phyloP scores from a whole-genome alignment of 2,888 invertebrate species.

The Flexamia atlantica region DNA sequence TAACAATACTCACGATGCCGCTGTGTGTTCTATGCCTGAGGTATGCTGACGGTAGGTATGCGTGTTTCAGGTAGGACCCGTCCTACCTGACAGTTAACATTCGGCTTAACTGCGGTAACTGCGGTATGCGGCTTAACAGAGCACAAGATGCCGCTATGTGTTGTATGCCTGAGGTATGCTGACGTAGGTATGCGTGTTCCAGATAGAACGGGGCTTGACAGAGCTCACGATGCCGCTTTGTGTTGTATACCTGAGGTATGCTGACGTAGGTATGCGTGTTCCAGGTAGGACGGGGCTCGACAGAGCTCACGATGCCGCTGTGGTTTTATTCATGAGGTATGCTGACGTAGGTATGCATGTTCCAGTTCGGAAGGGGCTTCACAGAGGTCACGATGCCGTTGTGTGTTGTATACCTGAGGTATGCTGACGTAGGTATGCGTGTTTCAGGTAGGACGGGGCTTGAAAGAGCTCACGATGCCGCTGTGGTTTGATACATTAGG shows the following conservation, averaged over 20 bases:
- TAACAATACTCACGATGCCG: conserved; percentile 7
- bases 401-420: too few relatives aligned
- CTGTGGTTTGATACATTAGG: conserved; percentile 25
- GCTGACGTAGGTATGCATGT: neutral
- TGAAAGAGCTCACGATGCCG: conserved; percentile 33
- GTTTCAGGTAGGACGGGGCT: conserved; percentile 7
- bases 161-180: too few relatives aligned
- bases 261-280: neutral
- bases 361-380: neutral
- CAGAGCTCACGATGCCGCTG: conserved; percentile 14
- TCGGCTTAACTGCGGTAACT: too few relatives aligned
- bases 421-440: neutral
- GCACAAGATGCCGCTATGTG: conserved; percentile 24
- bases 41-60: neutral
- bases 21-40: too few relatives aligned
- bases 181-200: too few relatives aligned
- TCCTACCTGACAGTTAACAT: too few relatives aligned
- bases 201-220: too few relatives aligned
- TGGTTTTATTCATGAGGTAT: too few relatives aligned
- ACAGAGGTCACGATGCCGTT: conserved; percentile 16
- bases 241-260: too few relatives aligned
- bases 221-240: too few relatives aligned
- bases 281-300: conserved; percentile 1
- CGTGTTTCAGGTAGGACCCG: neutral
- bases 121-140: too few relatives aligned